phyloP scores from a whole-genome alignment of 2,888 invertebrate genomes.

The Ichneumoninae sp. region DNA sequence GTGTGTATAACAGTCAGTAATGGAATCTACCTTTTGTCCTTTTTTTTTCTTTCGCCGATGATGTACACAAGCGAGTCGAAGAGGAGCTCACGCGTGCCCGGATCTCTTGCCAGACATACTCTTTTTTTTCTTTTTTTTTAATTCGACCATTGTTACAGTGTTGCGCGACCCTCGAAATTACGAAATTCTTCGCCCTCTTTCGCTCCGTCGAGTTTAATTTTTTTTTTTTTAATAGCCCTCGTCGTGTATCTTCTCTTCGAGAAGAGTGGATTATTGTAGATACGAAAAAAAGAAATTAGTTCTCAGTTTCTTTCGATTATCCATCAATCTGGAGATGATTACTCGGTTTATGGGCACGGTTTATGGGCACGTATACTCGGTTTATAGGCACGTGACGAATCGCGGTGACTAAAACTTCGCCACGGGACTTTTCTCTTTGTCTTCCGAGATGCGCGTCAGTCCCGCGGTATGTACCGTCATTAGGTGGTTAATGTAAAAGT shows the following conservation, averaged over 20 bases:
- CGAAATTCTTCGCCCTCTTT: constrained; percentile 47
- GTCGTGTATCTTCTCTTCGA: constrained; percentile 24
- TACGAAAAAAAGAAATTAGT: constrained; percentile 28
- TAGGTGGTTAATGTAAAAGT: constrained; percentile 10
- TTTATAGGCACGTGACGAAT: constrained; percentile 20
- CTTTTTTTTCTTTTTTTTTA: constrained; percentile 46
- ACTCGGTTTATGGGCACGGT: constrained; percentile 19
- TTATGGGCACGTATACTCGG: no score
- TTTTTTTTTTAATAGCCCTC: neutral
- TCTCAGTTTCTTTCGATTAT: neutral
- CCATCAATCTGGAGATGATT: neutral
- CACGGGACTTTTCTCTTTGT: constrained; percentile 3
- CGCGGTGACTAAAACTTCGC: constrained; percentile 16
- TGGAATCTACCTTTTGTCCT: constrained; percentile 28
- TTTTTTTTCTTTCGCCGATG: constrained; percentile 3
- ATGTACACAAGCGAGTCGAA: constrained; percentile 48
- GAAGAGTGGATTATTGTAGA: constrained; percentile 29
- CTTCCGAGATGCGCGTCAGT: neutral
- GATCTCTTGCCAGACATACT: constrained; percentile 42
- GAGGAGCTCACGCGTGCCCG: constrained; percentile 66
- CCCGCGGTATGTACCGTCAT: constrained; percentile 16
- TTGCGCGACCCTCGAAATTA: constrained; percentile 59
- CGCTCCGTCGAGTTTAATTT: neutral
- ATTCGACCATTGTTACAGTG: constrained; percentile 66
- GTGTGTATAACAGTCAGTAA: neutral